Percentiles rank a stretch among this genome's conserved stretches.
Conservation (phyloP, 2,113 vertebrate genomes). For the Morone chrysops region DNA sequence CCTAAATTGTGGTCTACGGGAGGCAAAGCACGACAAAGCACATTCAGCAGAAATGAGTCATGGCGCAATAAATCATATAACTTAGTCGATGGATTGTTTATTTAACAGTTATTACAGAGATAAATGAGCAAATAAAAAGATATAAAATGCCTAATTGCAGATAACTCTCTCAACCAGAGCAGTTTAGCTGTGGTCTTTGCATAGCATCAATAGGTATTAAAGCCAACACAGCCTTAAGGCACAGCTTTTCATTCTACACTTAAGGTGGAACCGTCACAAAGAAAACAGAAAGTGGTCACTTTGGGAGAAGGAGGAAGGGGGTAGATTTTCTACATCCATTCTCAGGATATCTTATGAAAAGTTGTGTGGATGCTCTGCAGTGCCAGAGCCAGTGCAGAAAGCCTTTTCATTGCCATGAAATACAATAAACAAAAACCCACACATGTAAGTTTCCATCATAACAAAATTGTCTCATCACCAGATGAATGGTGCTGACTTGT, state of each 20-base stretch:
- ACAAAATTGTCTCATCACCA: background rate
- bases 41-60: constrained; percentile 63
- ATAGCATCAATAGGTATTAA: background rate
- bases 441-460: constrained; percentile 11
- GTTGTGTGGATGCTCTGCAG: background rate
- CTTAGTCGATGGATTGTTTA: constrained; percentile 41
- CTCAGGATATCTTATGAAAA: background rate
- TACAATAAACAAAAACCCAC: constrained; percentile 7
- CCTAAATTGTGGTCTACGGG: constrained; percentile 54
- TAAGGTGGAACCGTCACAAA: background rate
- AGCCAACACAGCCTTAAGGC: constrained; percentile 4
- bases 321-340: background rate
- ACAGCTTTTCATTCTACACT: background rate
- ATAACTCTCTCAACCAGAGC: constrained; percentile 30
- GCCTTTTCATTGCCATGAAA: background rate
- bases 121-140: constrained; percentile 44
- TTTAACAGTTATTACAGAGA: constrained; percentile 44
- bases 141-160: constrained; percentile 47
- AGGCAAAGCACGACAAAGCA: constrained; percentile 49
- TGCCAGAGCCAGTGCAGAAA: background rate
- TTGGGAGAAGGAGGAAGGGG: background rate
- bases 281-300: background rate
- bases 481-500: constrained; percentile 1
- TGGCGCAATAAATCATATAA: constrained; percentile 39
- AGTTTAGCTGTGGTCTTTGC: constrained; percentile 2